Base-by-base conservation (phyloP, 2,113 vertebrate genomes). In the Micronycteris hirsuta region DNA sequence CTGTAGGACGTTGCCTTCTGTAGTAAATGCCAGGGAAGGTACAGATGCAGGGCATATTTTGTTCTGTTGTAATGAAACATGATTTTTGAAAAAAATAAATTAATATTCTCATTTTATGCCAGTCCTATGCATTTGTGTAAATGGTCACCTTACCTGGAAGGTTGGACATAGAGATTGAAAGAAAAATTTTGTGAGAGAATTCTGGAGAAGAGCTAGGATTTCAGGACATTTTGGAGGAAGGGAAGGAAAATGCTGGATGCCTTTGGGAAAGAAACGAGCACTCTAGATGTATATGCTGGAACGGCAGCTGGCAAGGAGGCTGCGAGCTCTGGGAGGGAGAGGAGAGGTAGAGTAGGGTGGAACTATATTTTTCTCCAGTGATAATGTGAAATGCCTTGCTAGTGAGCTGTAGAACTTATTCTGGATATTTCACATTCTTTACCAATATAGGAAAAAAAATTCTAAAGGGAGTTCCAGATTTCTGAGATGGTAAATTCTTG, bases 61-160 rank as follows among this genome's bases (percentile, higher is more conserved):
- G 26, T 68, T 86, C 3, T 68, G 12, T 61, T 93, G 22, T 49
- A 15, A 26, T 74, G n/a, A n/a, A n/a, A n/a, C n/a, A n/a, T n/a
- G n/a, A n/a, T 74, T 86, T 67, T 68, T 86, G 26, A 77, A 91
- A 93, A 93, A 87, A 61, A 49, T 8, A 86, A 71, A 61, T 83
- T 54, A 76, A 3, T 81, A 85, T 70, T 96, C 26, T 85, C 38
- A 56, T 85, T 73, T 85, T 85, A 86, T 90, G 67, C 38, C 20
- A 56, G 0, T 73, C 5, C 70, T 33, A 70, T 1, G 19, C 47
- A 56, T 86, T 93, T 86, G 7, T 85, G 33, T 85, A 71, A 91
- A 70, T 38, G 36, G 31, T 36, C 67, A 73, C 9, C 38, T 78
- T 73, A 54, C 78, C 65, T 86, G 43, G 63, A 92, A 88, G 36